Evolutionary conservation across 2,888 invertebrate species (phyloP), one percentile per base, ranked within the genome.

Genomic region (Helicoverpa assulta): DNA sequence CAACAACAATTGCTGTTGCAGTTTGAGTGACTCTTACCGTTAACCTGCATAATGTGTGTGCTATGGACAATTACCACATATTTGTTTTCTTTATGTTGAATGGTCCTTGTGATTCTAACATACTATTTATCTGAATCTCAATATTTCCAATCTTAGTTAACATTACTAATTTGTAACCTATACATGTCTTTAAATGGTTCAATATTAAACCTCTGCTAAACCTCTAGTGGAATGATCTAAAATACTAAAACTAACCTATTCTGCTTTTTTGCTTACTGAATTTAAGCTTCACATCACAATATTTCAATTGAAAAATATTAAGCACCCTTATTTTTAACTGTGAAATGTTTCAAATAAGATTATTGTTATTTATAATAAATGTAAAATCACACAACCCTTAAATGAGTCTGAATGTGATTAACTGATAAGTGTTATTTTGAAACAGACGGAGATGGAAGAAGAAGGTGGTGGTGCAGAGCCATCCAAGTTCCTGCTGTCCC

Each of bases 21-120:
- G 90, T 92, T 91, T 91, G 91, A 92, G 92, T 94, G 92, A 89
- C 85, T 85, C 88, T 90, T 90, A 89, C 89, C 86, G 89, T 92
- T 95, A 95, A 95, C 94, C 90, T 93, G 93, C 93, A 93, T 94
- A 93, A 93, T 94, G 95, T 95, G 94, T 95, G 94, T 93, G 94
- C 93, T 83, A 91, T 91, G 93, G 94, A 93, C 92, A 93, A 86
- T 91, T 89, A 86, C 82, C 64, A 78, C 81, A 47, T 50, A 86
- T 89, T 91, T 90, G 89, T 93, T 91, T 93, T 91, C 83, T 91
- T 86, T 87, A 92, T 94, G 92, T 93, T 94, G 94, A 94, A 95
- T 95, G 95, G 95, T 95, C 95, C 95, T 95, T 95, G 95, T 95
- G 91, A 93, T 95, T 95, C 95, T 95, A 95, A 95, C 95, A 92